Evolutionary conservation across 2,113 vertebrate genomes (phyloP), one percentile per base, ranked within the genome.

Genomic region (Malaclemys terrapin): DNA sequence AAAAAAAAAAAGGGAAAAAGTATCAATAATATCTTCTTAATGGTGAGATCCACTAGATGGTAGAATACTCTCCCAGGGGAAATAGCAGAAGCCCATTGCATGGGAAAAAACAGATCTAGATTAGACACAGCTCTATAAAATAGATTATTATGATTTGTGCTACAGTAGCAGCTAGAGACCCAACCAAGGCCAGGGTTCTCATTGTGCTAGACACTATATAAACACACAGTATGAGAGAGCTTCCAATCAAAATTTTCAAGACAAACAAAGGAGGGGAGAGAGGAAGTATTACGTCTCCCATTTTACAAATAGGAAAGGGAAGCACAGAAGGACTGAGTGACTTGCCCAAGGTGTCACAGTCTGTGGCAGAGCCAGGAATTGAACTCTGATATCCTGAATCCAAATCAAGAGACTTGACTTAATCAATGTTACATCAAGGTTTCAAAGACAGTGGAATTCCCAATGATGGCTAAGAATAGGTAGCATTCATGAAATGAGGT

Each of bases 1-100:
- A 96, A 92, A 89, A 19, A 92, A 96, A 19, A 92, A 96, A 96
- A n/a, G 45, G 87, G 19, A 24, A 87, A 53, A 80, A 83, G n/a
- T 57, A 45, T 2, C 29, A 0, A 75, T 86, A 35, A 95, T 50
- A 20, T 87, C 89, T 94, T 56, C 4, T 87, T 65, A 35, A 76
- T 47, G 89, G 25, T 14, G n/a, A 45, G 16, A 47, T 29, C 17
- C 54, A 10, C 10, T 7, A 80, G 72, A 94, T 88, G n/a, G 87
- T 29, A 89, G 78, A 92, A 82, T 69, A 38, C 75, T 24, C 49
- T 82, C 38, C 80, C 49, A 72, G 59, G 38, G 17, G 91, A 56
- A 89, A 19, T 29, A 17, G n/a, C 35, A 90, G 56, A 91, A 86
- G 54, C 24, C 8, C n/a, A 62, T 3, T 53, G 9, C 65, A 76